Conservation (phyloP, 2,888 invertebrate genomes). For the Apodemia hepburni region DNA sequence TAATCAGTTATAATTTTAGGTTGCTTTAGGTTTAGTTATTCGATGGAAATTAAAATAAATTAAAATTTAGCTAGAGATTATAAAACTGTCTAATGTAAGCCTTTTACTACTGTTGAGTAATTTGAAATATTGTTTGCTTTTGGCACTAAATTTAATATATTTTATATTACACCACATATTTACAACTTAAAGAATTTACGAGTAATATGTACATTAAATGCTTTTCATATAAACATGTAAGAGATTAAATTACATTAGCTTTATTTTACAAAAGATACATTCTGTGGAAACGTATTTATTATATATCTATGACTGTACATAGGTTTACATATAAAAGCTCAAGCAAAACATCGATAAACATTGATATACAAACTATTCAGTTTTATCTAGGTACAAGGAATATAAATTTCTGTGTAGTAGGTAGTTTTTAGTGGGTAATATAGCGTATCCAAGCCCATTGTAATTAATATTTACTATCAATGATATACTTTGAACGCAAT, state of each 20-base stretch:
- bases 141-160: constrained; percentile 75
- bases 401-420: not conserved
- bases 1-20: too few species aligned
- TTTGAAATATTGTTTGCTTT: constrained; percentile 62
- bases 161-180: constrained; percentile 65
- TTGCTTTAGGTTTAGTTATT: too few species aligned
- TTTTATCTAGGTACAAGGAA: constrained; percentile 14
- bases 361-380: constrained; percentile 15
- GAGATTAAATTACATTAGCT: constrained; percentile 45
- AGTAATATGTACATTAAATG: constrained; percentile 54
- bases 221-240: constrained; percentile 35
- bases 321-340: constrained; percentile 26
- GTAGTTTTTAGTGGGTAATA: not conserved
- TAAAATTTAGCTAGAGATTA: not conserved
- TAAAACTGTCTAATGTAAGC: constrained; percentile 20
- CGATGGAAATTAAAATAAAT: not conserved
- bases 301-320: constrained; percentile 33
- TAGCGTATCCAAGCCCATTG: not conserved
- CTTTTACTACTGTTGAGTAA: constrained; percentile 44
- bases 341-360: constrained; percentile 27
- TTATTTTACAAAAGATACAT: constrained; percentile 33
- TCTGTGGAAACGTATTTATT: constrained; percentile 25
- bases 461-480: too few species aligned
- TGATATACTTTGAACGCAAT: too few species aligned
- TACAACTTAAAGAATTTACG: constrained; percentile 58